phyloP scores from a whole-genome alignment of 2,888 invertebrate genomes.

The Tipula lateralis region DNA sequence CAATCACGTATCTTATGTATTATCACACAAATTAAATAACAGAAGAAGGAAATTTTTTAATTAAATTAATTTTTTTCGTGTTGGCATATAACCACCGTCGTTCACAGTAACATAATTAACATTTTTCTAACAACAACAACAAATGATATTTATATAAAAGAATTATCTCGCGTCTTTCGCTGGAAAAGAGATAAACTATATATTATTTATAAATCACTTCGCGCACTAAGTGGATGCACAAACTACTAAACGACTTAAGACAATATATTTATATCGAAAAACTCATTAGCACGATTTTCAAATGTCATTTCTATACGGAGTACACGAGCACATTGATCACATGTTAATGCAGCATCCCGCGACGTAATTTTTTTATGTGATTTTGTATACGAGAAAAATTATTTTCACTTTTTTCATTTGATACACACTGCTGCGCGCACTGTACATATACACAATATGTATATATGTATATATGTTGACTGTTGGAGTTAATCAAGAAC shows the following conservation, averaged over 20 bases:
- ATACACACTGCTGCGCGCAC: neutral
- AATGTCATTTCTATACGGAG: neutral
- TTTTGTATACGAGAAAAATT: neutral
- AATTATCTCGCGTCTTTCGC: no score
- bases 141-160: neutral
- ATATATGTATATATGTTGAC: neutral
- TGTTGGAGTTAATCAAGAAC: neutral
- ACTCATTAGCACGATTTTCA: slow-evolving; percentile 24
- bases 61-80: neutral
- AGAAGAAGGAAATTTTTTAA: neutral
- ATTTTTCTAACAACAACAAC: neutral
- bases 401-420: neutral
- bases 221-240: neutral
- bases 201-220: no score
- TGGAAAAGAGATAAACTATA: neutral
- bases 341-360: slow-evolving; percentile 1
- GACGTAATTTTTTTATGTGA: neutral
- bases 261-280: neutral
- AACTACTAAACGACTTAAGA: neutral
- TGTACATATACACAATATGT: no score
- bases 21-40: neutral
- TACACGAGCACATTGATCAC: neutral
- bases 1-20: neutral
- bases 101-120: neutral
- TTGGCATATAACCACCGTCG: neutral